Base-by-base conservation (phyloP, 2,888 invertebrate species). In the Megastigmus dorsalis region DNA sequence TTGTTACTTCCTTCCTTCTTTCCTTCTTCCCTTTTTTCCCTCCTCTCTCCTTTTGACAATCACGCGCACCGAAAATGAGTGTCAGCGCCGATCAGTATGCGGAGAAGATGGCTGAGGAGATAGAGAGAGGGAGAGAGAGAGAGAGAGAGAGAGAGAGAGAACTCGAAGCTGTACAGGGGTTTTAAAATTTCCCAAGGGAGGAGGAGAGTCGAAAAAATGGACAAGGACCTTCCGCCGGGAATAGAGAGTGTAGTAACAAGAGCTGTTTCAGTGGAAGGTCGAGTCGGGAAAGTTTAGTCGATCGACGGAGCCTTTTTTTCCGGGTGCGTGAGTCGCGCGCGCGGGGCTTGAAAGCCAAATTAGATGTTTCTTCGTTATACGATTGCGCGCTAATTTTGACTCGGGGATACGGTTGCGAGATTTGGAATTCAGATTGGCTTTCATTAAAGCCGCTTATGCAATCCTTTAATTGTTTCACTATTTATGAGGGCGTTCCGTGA, bases 161-260 rank as follows among this genome's bases (percentile, higher is more conserved):
- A n/a, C n/a, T n/a, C n/a, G n/a, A n/a, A 13, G 45, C 41, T 33
- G 18, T 18, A 38, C 54, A 50, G 69, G 62, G 63, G 74, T 52
- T 79, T 79, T 79, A 78, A 79, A 80, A 80, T 80, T 80, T 80
- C 80, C 80, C 80, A 10, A 9, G 69, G 65, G 43, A 18, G 18
- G 50, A 3, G 43, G 30, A 20, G 38, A 60, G 38, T 28, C 2
- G 18, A 36, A 48, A 68, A 66, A 71, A 57, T 43, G 28, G 41
- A 41, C 41, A 41, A 45, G 23, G 28, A 10, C 59, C 20, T 20
- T 41, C 52, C 26, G 30, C 41, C 28, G 63, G 50, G 48, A 59
- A 62, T 48, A 4, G 9, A 30, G 28, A 28, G 13, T 15, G 7
- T 5, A 10, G 26, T 9, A 0, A 26, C 30, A 15, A 10, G 15